Conservation (phyloP, 2,888 invertebrate species). For the Drosophila mercatorum region DNA sequence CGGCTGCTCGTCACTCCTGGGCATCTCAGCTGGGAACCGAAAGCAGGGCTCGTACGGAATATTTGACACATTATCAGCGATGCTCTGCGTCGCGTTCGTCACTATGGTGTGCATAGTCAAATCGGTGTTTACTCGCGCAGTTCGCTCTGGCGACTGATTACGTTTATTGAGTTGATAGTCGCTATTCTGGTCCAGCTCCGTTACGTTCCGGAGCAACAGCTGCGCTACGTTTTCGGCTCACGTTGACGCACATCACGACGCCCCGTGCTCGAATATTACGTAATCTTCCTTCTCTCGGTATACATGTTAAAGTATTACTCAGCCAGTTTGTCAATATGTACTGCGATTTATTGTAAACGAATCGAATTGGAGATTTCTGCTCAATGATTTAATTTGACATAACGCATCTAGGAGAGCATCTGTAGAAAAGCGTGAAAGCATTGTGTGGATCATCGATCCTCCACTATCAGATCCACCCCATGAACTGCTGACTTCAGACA, state of each 20-base stretch:
- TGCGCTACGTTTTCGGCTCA: constrained; percentile 3
- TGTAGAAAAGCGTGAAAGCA: too few relatives aligned
- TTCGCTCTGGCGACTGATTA: constrained; percentile 31
- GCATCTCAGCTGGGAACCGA: constrained; percentile 19
- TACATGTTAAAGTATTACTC: neutral
- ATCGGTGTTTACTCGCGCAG: constrained; percentile 14
- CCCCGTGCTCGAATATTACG: neutral
- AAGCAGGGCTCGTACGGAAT: constrained; percentile 17
- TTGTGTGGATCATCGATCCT: too few relatives aligned
- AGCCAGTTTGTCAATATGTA: constrained; percentile 13
- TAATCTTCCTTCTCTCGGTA: too few relatives aligned
- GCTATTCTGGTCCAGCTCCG: constrained; percentile 1
- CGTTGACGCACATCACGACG: constrained; percentile 10
- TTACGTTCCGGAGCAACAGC: constrained; percentile 5
- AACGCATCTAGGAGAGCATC: too few relatives aligned
- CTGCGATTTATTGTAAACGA: neutral
- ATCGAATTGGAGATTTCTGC: neutral
- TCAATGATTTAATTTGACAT: neutral
- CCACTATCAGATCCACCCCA: too few relatives aligned
- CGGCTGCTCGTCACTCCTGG: constrained; percentile 2
- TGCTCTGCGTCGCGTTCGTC: neutral
- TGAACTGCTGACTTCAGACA: too few relatives aligned
- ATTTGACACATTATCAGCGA: neutral
- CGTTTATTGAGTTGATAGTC: neutral
- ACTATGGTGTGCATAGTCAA: constrained; percentile 29